Evolutionary conservation across 2,113 vertebrate genomes (phyloP).

Genomic region (Ciconia stormi): DNA sequence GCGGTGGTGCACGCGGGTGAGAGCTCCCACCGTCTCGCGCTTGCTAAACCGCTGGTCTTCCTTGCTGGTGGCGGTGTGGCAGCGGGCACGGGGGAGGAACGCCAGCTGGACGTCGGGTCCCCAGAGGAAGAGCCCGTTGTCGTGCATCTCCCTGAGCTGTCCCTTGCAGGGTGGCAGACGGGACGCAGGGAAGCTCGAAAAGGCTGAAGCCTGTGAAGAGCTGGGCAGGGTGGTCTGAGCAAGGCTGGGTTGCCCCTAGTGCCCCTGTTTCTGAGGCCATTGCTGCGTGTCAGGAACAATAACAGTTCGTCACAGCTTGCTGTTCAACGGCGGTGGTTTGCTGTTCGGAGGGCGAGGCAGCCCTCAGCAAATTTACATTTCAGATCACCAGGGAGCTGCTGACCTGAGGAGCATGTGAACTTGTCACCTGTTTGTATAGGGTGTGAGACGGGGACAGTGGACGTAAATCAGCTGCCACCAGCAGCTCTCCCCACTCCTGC

Average conservation of each 20-base stretch:
- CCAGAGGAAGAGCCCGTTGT: neutral
- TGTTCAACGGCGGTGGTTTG: accelerated
- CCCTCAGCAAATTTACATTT: neutral
- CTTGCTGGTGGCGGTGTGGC: accelerated
- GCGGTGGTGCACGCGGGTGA: neutral
- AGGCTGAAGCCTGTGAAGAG: neutral
- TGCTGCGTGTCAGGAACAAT: neutral
- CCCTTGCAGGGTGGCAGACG: neutral
- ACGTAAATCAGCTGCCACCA: neutral
- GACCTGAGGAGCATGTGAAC: neutral
- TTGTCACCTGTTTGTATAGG: neutral
- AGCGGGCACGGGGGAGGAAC: neutral
- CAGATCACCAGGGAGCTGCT: neutral
- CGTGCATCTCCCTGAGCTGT: accelerated
- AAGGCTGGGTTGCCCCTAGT: neutral
- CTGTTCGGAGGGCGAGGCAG: neutral
- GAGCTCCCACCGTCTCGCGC: accelerated
- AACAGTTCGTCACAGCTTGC: accelerated
- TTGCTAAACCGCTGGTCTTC: neutral
- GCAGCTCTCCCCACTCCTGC: neutral
- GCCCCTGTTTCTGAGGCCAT: neutral
- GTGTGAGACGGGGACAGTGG: neutral
- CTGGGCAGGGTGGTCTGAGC: neutral
- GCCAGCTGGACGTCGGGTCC: neutral
- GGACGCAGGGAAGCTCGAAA: neutral